A percentile compares a stretch with the other conserved stretches of the same genome.
These are phyloP conservation scores for Arctocebus calabarensis DNA, from an alignment of 2,797 vertebrate species.

Conservation along the genomic window DNA sequence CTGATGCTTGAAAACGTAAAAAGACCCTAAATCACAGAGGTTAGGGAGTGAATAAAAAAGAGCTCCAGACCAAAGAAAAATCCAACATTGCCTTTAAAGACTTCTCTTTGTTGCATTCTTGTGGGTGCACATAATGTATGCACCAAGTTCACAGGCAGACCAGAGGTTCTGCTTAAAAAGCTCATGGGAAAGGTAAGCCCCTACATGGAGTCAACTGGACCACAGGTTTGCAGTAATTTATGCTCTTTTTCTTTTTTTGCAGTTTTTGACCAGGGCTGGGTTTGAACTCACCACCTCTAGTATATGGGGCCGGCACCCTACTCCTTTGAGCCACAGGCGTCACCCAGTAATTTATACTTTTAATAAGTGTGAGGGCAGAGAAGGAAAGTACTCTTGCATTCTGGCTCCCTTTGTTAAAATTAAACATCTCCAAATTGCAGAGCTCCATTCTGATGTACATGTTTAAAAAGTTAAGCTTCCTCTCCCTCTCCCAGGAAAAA, in stretches of 20 bases:
- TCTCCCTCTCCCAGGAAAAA: conserved; percentile 32
- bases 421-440: conserved; percentile 50
- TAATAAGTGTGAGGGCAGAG: background rate
- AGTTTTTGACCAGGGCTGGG: too few relatives aligned
- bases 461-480: conserved; percentile 43
- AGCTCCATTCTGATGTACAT: conserved; percentile 11
- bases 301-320: too few relatives aligned
- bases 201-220: background rate
- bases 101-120: background rate
- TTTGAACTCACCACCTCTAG: too few relatives aligned
- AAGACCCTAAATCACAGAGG: background rate
- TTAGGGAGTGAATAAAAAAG: background rate
- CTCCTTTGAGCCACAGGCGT: too few relatives aligned
- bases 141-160: background rate
- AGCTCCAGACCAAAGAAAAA: background rate
- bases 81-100: background rate
- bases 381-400: background rate
- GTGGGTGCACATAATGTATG: background rate
- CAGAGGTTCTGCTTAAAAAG: background rate
- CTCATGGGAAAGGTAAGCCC: background rate
- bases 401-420: conserved; percentile 25
- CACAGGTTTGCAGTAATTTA: background rate
- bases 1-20: background rate
- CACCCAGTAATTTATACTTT: conserved; percentile 2
- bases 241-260: background rate